Evolutionary conservation across 1,140 invertebrate species (phyloP).

Genomic region (Zaprionus vittiger): DNA sequence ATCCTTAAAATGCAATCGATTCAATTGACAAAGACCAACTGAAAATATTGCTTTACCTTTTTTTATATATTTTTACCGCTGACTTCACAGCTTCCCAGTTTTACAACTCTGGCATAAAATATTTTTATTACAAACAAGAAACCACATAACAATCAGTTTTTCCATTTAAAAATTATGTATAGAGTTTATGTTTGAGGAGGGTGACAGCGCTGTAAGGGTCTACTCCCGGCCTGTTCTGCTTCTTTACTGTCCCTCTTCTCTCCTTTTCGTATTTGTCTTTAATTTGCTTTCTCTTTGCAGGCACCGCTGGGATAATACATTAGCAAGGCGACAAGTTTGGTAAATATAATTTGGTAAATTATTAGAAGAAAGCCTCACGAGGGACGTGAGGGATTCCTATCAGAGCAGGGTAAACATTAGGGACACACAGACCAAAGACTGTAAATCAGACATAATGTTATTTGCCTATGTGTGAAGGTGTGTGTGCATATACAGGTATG

Average conservation of each 20-base stretch:
- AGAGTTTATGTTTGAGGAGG: not conserved
- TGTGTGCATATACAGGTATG: not conserved
- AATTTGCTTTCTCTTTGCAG: not conserved
- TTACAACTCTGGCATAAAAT: not conserved
- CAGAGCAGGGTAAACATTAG: too few relatives aligned
- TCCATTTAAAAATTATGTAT: not conserved
- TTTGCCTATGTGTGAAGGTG: not conserved
- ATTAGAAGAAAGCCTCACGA: not conserved
- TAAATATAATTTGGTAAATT: not conserved
- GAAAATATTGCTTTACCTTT: not conserved
- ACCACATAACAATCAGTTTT: slow-evolving; percentile 1
- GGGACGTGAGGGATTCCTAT: too few relatives aligned
- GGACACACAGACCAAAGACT: not conserved
- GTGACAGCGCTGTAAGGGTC: not conserved
- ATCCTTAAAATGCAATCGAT: not conserved
- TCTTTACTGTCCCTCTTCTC: not conserved
- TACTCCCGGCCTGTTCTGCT: not conserved
- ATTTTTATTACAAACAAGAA: slow-evolving; percentile 2
- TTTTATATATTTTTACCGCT: not conserved
- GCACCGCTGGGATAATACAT: slow-evolving; percentile 3
- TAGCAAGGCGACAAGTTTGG: slow-evolving; percentile 3
- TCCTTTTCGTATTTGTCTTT: not conserved
- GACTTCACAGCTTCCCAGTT: not conserved
- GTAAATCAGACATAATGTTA: not conserved
- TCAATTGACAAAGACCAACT: not conserved